phyloP scores from a whole-genome alignment of 2,113 vertebrate species.

The Callaeas wilsoni region DNA sequence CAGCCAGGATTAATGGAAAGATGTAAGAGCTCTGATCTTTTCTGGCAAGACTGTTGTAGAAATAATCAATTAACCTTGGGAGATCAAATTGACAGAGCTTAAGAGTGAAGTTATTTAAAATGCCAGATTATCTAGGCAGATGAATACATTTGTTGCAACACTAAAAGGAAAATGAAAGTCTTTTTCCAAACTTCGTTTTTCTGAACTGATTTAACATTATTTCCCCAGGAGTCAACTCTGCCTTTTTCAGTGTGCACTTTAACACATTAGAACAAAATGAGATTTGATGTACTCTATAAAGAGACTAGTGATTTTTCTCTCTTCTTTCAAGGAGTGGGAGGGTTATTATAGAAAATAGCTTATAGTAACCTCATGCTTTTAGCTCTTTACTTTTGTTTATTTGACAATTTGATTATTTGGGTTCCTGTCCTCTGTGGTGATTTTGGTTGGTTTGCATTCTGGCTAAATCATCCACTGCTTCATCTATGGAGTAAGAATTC shows the following conservation, averaged over 20 bases:
- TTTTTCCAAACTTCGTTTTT: slow-evolving; percentile 64
- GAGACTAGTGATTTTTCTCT: slow-evolving; percentile 57
- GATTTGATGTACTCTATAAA: slow-evolving; percentile 51
- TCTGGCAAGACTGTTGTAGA: slow-evolving; percentile 71
- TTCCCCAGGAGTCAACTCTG: slow-evolving; percentile 69
- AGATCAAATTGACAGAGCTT: slow-evolving; percentile 71
- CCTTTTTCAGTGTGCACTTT: slow-evolving; percentile 58
- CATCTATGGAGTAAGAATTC: neutral
- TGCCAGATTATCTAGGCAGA: slow-evolving; percentile 69
- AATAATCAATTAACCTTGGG: slow-evolving; percentile 80
- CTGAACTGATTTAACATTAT: slow-evolving; percentile 66
- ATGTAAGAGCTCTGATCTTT: slow-evolving; percentile 68
- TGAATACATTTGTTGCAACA: slow-evolving; percentile 55
- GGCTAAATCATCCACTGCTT: neutral
- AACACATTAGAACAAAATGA: slow-evolving; percentile 65
- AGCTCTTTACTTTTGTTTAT: slow-evolving; percentile 60
- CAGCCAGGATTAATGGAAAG: slow-evolving; percentile 70
- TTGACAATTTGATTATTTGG: slow-evolving; percentile 54
- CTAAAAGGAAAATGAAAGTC: slow-evolving; percentile 61
- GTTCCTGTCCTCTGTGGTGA: neutral
- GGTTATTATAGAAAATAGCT: slow-evolving; percentile 59
- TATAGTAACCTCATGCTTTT: slow-evolving; percentile 41
- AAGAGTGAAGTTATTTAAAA: slow-evolving; percentile 73
- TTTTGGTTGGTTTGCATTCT: neutral
- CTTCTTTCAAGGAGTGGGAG: slow-evolving; percentile 38